These are phyloP conservation scores for Tinamus guttatus DNA, from an alignment of 2,113 vertebrate genomes.

Conservation along the genomic window DNA sequence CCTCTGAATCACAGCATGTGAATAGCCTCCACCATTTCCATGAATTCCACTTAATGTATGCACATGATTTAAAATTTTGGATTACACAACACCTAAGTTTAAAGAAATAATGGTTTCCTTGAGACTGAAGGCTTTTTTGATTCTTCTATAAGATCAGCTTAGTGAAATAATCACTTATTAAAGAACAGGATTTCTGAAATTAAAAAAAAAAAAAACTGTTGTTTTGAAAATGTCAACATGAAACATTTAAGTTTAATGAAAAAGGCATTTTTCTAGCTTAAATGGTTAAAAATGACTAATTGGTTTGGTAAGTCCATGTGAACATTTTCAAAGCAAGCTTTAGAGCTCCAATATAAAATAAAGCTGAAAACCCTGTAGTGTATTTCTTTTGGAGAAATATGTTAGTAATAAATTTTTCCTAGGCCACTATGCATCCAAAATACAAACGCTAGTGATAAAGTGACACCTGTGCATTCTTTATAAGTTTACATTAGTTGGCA, in stretches of 20 bases:
- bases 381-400: background rate
- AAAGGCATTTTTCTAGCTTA: background rate
- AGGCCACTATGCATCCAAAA: background rate
- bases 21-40: background rate
- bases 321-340: background rate
- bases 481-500: background rate
- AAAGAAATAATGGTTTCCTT: background rate
- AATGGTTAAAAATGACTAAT: background rate
- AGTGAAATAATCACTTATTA: background rate
- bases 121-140: background rate
- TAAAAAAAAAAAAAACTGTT: background rate
- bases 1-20: rapidly evolving
- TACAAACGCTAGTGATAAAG: background rate
- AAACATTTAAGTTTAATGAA: background rate
- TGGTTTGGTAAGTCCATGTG: background rate
- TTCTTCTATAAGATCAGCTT: background rate
- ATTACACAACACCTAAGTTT: background rate
- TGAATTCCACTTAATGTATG: background rate
- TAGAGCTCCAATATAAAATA: background rate
- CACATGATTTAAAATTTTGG: background rate
- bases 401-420: background rate
- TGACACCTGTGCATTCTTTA: background rate
- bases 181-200: background rate
- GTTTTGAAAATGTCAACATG: background rate
- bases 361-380: background rate